Evolutionary conservation across 2,113 vertebrate species (phyloP), one percentile per base, ranked within the genome.

Genomic region (Grus americana): DNA sequence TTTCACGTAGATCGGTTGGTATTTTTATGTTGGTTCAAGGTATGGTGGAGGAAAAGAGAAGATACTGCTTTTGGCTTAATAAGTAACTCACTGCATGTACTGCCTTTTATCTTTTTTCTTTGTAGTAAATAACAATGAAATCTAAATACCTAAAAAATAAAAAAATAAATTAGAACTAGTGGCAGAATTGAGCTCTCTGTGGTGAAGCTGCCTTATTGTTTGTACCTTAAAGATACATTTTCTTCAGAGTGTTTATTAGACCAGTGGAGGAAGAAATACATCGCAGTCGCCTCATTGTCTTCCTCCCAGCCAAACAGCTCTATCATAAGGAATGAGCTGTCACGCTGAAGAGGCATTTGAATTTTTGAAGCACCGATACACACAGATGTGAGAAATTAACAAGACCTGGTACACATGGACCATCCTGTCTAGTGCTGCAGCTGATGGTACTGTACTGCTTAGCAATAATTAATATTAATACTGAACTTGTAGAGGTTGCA

Each of bases 231-330:
- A 40, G 34, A 46, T 50, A 12, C 27, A 22, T 9, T 83, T 67
- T 66, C 11, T 79, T 73, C 16, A 18, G 52, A 13, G 40, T 19
- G 36, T 58, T 88, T 38, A 16, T 46, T 46, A 76, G 52, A 36
- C 3, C 24, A n/a, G 0, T 4, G 24, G 21, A 52, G 57, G 30
- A 88, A 22, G 23, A 70, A 54, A 61, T 12, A 0, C 36, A 13
- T 49, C 0, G 0, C 42, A 10, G 30, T 61, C 4, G 1, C 46
- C 15, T 82, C 30, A 0, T 30, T 30, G 50, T 61, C 79, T 68
- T 61, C 17, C 46, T 74, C 15, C 36, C 24, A 26, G 75, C 30
- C 18, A 17, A 20, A 2, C 0, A 40, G 49, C 49, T 68, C 32
- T 30, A 0, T 15, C 4, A 0, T 8, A 34, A 66, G 40, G 32